A percentile compares a stretch with the other conserved stretches of the same genome.
These are phyloP conservation scores for Pomatostomus ruficeps DNA, from an alignment of 2,113 vertebrate species.

Conservation along the genomic window DNA sequence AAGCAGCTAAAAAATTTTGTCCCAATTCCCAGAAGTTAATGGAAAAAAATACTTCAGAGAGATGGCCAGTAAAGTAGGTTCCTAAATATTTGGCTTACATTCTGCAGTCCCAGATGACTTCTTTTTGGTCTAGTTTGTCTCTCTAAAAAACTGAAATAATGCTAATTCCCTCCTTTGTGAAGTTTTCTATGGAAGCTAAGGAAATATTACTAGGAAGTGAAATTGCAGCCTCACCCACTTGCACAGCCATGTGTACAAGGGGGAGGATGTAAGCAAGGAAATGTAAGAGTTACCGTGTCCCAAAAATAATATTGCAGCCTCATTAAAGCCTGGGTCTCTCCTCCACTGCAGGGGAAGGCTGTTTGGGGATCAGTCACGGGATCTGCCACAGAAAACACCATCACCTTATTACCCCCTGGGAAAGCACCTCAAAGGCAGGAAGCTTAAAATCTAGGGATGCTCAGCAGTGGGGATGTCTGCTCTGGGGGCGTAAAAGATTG, in stretches of 20 bases:
- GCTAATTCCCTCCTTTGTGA: background rate
- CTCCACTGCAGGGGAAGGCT: conserved; percentile 78
- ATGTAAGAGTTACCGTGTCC: conserved; percentile 73
- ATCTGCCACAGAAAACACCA: conserved; percentile 59
- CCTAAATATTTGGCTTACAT: background rate
- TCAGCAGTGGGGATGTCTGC: background rate
- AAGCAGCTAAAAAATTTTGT: background rate
- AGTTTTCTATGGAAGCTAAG: background rate
- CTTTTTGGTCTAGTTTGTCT: background rate
- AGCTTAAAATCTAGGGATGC: background rate
- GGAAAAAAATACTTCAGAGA: background rate
- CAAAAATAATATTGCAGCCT: conserved; percentile 82
- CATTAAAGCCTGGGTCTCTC: conserved; percentile 77
- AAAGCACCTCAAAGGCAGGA: background rate
- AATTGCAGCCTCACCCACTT: conserved; percentile 8
- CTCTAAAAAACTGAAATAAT: background rate
- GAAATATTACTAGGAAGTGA: conserved; percentile 4
- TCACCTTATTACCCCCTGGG: background rate
- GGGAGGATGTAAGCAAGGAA: background rate
- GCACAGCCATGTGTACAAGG: background rate
- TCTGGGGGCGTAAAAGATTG: background rate
- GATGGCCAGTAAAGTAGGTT: background rate
- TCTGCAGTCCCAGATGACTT: background rate
- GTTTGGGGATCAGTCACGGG: conserved; percentile 69
- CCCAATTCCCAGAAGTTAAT: background rate